Base-by-base conservation (phyloP, 2,888 invertebrate genomes). In the Lepeophtheirus nordmannii region DNA sequence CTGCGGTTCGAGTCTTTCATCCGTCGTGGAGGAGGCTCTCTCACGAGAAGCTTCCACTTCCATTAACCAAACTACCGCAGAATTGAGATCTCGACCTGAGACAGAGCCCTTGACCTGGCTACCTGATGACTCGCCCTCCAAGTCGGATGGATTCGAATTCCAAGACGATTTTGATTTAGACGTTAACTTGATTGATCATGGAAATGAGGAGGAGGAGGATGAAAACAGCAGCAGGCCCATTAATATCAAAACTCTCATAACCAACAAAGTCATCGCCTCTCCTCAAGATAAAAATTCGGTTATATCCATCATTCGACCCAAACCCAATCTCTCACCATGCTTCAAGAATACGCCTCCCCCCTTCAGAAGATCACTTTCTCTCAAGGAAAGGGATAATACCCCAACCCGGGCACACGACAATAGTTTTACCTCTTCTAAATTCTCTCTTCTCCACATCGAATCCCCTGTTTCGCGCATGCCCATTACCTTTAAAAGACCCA, bases 1-100 rank as follows among this genome's bases (percentile, higher is more conserved):
- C 71, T 78, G 78, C 12, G 75, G 53, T 5, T 30, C 30, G 7
- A 30, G 30, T 30, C 53, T 46, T 76, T 7, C 74, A 75, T 69
- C 76, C 73, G 69, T 71, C 73, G 1, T 75, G 74, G 11, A 67
- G 62, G 57, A 67, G 68, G 61, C 41, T 71, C 68, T 63, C 69
- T 69, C 59, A 58, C 63, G n/a, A 67, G 67, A 39, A 62, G 12
- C 38, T 63, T 56, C 37, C 63, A 65, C 59, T 65, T 41, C 17
- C 63, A 63, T 12, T 17, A 46, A 46, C 17, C n/a, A 46, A 46
- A 46, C 53, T 1, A 14, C 17, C n/a, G 53, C 53, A 5, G 53
- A 46, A 8, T 17, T 46, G n/a, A 14, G 53, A 5, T 46, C 53
- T 14, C 53, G 53, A 2, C 53, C 53, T n/a, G 53, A 46, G 2